Evolutionary conservation across 2,888 invertebrate genomes (phyloP).

Genomic region (Anorthoa munda): DNA sequence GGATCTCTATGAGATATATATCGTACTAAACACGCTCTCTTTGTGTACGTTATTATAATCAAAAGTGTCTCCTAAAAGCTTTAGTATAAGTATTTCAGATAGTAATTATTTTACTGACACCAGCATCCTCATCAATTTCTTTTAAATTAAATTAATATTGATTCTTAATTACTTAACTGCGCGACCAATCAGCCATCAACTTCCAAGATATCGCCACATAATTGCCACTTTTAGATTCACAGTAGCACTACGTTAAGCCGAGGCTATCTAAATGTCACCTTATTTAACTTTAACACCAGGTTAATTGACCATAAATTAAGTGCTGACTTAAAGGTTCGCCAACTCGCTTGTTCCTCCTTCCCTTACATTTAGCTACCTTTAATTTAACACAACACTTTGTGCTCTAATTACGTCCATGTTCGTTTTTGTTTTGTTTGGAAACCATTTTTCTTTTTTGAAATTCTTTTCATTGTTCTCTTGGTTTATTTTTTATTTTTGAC

Average conservation of each 20-base stretch:
- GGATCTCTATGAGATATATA: neutral
- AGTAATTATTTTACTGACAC: slow-evolving; percentile 2
- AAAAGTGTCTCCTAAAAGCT: neutral
- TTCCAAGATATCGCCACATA: slow-evolving; percentile 50
- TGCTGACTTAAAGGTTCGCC: slow-evolving; percentile 85
- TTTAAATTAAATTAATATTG: slow-evolving; percentile 10
- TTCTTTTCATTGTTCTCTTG: slow-evolving; percentile 49
- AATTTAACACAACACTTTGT: slow-evolving; percentile 85
- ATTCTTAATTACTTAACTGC: slow-evolving; percentile 37
- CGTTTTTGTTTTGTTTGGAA: slow-evolving; percentile 61
- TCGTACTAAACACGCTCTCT: neutral
- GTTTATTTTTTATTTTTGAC: slow-evolving; percentile 41
- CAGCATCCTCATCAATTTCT: slow-evolving; percentile 6
- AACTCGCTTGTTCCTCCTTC: slow-evolving; percentile 77
- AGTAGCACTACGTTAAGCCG: slow-evolving; percentile 71
- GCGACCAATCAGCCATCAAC: slow-evolving; percentile 37
- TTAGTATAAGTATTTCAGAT: neutral
- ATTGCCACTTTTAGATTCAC: slow-evolving; percentile 66
- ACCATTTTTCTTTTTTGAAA: slow-evolving; percentile 58
- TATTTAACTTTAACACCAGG: slow-evolving; percentile 87
- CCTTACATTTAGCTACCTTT: slow-evolving; percentile 74
- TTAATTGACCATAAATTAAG: slow-evolving; percentile 90
- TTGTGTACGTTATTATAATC: neutral
- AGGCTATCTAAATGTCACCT: slow-evolving; percentile 83
- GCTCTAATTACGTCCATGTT: slow-evolving; percentile 81